Base-by-base conservation (phyloP, 2,888 invertebrate genomes). In the Cataglyphis cursor region DNA sequence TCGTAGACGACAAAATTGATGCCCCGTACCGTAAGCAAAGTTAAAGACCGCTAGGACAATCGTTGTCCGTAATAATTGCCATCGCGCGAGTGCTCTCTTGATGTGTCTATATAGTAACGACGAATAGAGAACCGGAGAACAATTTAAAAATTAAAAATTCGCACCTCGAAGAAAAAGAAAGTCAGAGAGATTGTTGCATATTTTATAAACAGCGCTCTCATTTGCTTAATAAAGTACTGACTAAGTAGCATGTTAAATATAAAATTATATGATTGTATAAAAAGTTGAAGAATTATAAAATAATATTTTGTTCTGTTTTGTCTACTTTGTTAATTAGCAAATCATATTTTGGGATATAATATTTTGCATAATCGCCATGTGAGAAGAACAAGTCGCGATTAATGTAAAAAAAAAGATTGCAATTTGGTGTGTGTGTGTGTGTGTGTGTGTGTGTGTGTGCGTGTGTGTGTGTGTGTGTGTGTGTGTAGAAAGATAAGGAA, bases 41-140 rank as follows among this genome's bases (percentile, higher is more conserved):
- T 88, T 93, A 92, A 93, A 93, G 90, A 93, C 95, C 94, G 95
- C 95, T 94, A 95, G 90, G 92, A 93, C 93, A 94, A 94, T 94
- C 91, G 89, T 88, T 86, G 85, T 91, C 93, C 93, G 92, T 90
- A 91, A 93, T 94, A 93, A 94, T 94, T 94, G 90, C 88, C 80
- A 87, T 88, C 91, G 85, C 89, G 85, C 88, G 84, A 85, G 74
- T 66, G 57, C 73, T 72, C 81, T 81, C 80, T 15, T 38, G 68
- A 65, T 72, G 68, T 75, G 51, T n/a, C 51, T 51, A 68, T 31
- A 35, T 28, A 59, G 57, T 70, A 10, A n/a, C 24, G 57, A 5
- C 61, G 62, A 48, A 61, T 31, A 8, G 8, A 48, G 59, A 81
- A 54, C 15, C 57, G 24, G 31, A 35, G 35, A 28, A 21, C 8